A percentile compares a stretch with the other conserved stretches of the same genome.
phyloP scores from a whole-genome alignment of 2,888 invertebrate species.

The Graphium colonna region DNA sequence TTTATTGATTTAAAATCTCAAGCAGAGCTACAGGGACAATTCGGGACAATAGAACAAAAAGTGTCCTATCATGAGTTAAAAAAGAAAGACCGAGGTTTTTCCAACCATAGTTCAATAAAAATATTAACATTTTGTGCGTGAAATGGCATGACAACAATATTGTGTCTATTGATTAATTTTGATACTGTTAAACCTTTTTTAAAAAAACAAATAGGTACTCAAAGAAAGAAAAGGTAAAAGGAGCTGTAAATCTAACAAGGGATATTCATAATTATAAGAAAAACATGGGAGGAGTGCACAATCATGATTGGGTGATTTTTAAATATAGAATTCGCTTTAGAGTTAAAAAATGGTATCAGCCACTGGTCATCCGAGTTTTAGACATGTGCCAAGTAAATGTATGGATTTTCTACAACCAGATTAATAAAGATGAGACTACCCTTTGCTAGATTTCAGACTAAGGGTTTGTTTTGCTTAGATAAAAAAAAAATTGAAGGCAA shows the following conservation, averaged over 20 bases:
- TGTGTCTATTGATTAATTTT: no score
- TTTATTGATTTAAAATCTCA: slow-evolving; percentile 18
- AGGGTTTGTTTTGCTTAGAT: no score
- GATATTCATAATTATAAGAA: neutral
- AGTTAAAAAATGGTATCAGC: neutral
- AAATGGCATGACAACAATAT: no score
- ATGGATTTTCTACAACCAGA: no score
- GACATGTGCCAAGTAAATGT: no score
- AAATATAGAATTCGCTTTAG: no score
- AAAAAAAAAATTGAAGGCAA: no score
- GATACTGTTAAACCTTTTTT: neutral
- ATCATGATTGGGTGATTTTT: neutral
- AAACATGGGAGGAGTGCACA: neutral
- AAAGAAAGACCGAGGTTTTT: neutral
- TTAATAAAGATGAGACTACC: no score
- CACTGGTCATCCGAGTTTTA: no score
- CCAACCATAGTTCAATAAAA: neutral
- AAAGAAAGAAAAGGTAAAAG: neutral
- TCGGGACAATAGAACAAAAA: slow-evolving; percentile 15
- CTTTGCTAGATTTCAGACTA: no score
- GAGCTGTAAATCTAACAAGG: neutral
- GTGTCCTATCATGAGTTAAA: slow-evolving; percentile 9
- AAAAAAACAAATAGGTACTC: neutral
- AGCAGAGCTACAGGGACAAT: slow-evolving; percentile 14
- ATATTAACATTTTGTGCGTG: no score